Evolutionary conservation across 2,888 invertebrate genomes (phyloP), one percentile per base, ranked within the genome.

Genomic region (Himalopsyche anomala): DNA sequence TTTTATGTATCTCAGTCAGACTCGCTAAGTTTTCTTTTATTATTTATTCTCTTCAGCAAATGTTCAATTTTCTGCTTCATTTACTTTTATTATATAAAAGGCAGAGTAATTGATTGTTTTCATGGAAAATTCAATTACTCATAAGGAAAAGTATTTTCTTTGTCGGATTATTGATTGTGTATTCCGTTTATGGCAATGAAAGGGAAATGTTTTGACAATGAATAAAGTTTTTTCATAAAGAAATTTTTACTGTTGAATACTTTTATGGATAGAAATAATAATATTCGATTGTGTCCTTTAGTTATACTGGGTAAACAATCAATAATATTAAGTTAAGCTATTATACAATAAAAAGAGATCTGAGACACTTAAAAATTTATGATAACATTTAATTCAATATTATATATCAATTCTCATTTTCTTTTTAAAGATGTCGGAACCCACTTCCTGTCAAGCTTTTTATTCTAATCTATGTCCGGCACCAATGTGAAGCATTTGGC

Each of bases 41-140:
- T 62, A 62, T 62, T 62, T 62, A 80, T 80, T 80, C 80, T 80
- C 80, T 42, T 38, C n/a, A 38, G 62, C 38, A 80, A 80, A 80
- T 80, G 83, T 85, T 83, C 85, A 83, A 80, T 85, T 85, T 85
- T 85, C 82, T 80, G 85, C 82, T 85, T 83, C 83, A 83, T 85
- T 85, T 82, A 79, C 38, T 79, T 85, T 85, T 85, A 85, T 85
- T 85, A 55, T 83, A 85, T 80, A 80, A 62, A 80, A 80, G 80
- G 28, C 55, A 79, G 69, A 38, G 85, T 83, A 82, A 85, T 85
- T 85, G 85, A 85, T 85, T 85, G 85, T 85, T 85, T 85, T 83
- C 83, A 80, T 83, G 85, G 85, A 85, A 85, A 85, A 85, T 85
- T 85, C 80, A 85, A 85, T 85, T 85, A 85, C 85, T 83, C 85